These are phyloP conservation scores for Palythoa grandiflora DNA, from an alignment of 92 coral and sea anemone genomes.

Conservation along the genomic window DNA sequence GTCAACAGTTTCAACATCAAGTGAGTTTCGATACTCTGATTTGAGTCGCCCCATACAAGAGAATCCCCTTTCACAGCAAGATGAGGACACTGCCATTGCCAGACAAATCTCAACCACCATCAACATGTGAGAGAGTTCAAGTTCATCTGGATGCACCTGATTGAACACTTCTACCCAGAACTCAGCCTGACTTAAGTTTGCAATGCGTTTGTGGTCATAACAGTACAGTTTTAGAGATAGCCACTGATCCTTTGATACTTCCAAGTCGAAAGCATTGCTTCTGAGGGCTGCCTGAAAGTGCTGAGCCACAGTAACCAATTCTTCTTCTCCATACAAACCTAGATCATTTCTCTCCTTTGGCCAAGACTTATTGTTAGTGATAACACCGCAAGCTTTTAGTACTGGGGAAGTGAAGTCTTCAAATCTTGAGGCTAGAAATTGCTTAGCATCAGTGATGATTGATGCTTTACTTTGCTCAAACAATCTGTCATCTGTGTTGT, in stretches of 20 bases:
- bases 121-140: slow-evolving; percentile 38
- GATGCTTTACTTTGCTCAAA: slow-evolving; percentile 49
- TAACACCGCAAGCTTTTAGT: slow-evolving; percentile 42
- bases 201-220: slow-evolving; percentile 30
- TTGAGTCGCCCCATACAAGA: slow-evolving; percentile 51
- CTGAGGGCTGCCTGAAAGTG: slow-evolving; percentile 28
- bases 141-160: slow-evolving; percentile 32
- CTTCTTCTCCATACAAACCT: slow-evolving; percentile 45
- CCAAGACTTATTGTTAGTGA: slow-evolving; percentile 52
- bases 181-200: slow-evolving; percentile 34
- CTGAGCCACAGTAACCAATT: slow-evolving; percentile 38
- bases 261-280: slow-evolving; percentile 36
- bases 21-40: slow-evolving; percentile 48
- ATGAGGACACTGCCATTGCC: slow-evolving; percentile 30
- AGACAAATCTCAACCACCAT: slow-evolving; percentile 56
- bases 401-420: slow-evolving; percentile 49
- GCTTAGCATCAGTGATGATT: slow-evolving; percentile 44
- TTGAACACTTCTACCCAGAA: slow-evolving; percentile 51
- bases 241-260: background rate
- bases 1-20: slow-evolving; percentile 47
- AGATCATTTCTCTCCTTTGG: slow-evolving; percentile 16
- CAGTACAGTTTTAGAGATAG: slow-evolving; percentile 42
- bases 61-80: slow-evolving; percentile 57
- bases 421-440: slow-evolving; percentile 49
- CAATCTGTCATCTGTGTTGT: slow-evolving; percentile 37